Evolutionary conservation across 2,888 invertebrate species (phyloP).

Genomic region (Conops quadrifasciatus): DNA sequence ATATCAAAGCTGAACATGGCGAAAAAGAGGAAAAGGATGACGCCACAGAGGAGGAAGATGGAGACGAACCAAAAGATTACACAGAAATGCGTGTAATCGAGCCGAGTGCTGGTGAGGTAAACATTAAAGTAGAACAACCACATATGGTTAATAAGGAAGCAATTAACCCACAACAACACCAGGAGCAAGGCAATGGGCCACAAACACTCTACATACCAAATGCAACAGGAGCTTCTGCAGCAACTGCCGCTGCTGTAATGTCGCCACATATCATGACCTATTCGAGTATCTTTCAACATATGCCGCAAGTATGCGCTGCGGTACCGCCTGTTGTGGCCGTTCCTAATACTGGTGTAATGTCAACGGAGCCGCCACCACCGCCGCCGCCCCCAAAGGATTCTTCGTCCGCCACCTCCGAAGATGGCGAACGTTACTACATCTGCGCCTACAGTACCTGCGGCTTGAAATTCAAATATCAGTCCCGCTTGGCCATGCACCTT

Average conservation of each 20-base stretch:
- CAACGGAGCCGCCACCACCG: slow-evolving; percentile 28
- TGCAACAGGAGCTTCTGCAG: slow-evolving; percentile 41
- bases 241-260: slow-evolving; percentile 25
- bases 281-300: slow-evolving; percentile 22
- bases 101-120: slow-evolving; percentile 48
- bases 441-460: slow-evolving; percentile 58
- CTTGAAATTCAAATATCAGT: slow-evolving; percentile 59
- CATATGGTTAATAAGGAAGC: slow-evolving; percentile 7
- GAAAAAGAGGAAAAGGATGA: slow-evolving; percentile 40
- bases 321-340: slow-evolving; percentile 39
- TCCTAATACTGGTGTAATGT: slow-evolving; percentile 28
- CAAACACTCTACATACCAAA: slow-evolving; percentile 27
- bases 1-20: slow-evolving; percentile 48
- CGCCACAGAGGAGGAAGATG: slow-evolving; percentile 45
- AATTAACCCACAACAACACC: slow-evolving; percentile 11
- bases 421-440: slow-evolving; percentile 60
- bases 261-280: slow-evolving; percentile 19
- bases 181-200: slow-evolving; percentile 37
- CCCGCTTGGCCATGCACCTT: slow-evolving; percentile 58
- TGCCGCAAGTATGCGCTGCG: slow-evolving; percentile 40
- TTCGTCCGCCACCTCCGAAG: slow-evolving; percentile 56
- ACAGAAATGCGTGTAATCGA: slow-evolving; percentile 54
- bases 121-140: slow-evolving; percentile 57
- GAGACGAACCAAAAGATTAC: slow-evolving; percentile 56
- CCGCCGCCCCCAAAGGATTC: slow-evolving; percentile 51